These are phyloP conservation scores for Myiozetetes cayanensis DNA, from an alignment of 2,113 vertebrate genomes.

Conservation along the genomic window DNA sequence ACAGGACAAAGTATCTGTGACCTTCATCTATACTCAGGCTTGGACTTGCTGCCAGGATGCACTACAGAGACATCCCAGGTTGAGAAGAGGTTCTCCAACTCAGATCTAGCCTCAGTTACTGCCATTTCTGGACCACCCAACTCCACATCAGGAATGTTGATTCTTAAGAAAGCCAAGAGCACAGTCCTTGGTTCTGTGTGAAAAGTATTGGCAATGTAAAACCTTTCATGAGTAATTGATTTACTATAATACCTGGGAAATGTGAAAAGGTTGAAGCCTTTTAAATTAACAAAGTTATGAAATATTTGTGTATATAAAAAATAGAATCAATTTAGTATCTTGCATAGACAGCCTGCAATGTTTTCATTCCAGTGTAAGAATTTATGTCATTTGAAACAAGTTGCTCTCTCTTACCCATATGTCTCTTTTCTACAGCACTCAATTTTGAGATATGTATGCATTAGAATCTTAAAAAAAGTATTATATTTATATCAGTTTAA, in stretches of 20 bases:
- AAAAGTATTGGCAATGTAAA: background rate
- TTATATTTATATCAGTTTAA: background rate
- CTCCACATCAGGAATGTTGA: background rate
- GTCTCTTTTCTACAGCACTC: background rate
- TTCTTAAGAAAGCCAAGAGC: background rate
- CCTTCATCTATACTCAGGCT: background rate
- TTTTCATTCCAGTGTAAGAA: constrained; percentile 7
- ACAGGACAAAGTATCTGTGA: background rate
- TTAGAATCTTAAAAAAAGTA: background rate
- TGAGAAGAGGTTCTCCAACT: background rate
- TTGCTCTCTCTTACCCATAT: background rate
- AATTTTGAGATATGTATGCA: background rate
- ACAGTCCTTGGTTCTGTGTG: background rate
- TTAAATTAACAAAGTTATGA: background rate
- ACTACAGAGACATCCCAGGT: background rate
- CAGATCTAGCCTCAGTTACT: background rate
- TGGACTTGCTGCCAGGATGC: background rate
- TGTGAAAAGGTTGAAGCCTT: background rate
- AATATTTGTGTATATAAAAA: background rate
- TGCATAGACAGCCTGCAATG: background rate
- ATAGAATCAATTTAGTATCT: background rate
- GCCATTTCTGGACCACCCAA: background rate
- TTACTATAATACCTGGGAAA: constrained; percentile 28
- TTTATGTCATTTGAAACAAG: background rate
- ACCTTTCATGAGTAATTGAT: background rate